Evolutionary conservation across 2,888 invertebrate genomes (phyloP), one percentile per base, ranked within the genome.

Genomic region (Ceraclea dissimilis): DNA sequence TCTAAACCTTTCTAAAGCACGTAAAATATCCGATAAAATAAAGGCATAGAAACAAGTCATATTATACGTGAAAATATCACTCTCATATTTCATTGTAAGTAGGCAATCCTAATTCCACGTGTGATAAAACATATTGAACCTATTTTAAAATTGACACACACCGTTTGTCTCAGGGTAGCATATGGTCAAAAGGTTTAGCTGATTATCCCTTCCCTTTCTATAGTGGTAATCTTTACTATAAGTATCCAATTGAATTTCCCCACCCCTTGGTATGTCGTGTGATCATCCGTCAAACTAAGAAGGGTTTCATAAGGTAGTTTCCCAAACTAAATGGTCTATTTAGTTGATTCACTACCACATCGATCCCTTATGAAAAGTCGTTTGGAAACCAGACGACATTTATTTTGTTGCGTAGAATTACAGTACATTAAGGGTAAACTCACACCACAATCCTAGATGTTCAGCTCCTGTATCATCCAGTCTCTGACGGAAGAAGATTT

Each of bases 231-330:
- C 39, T 39, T 39, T 39, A 39, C n/a, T 39, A 39, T 39, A 39
- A 39, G 39, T 39, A 39, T 39, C 39, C 39, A 39, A 39, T 39
- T 39, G 39, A 16, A 39, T 39, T 39, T 39, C 13, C 26, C 39
- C 39, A 8, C 13, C 26, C 39, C 39, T 39, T 13, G 39, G 39
- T 8, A 39, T 39, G 39, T 39, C 39, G 13, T n/a, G 39, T 39
- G 39, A 39, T 16, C 39, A 39, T 39, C 39, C 39, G 39, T 39
- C 39, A 39, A 39, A 39, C n/a, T 39, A 39, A 39, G 39, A 39
- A 39, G 39, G 39, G 39, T 39, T 26, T 16, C 39, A 39, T 39
- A 13, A 39, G 39, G 39, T 39, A 16, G 39, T 8, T 13, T 39
- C n/a, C 4, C n/a, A n/a, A n/a, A 13, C 39, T 39, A 39, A 39